phyloP scores from a whole-genome alignment of 2,113 vertebrate species.

The Todiramphus chloris region DNA sequence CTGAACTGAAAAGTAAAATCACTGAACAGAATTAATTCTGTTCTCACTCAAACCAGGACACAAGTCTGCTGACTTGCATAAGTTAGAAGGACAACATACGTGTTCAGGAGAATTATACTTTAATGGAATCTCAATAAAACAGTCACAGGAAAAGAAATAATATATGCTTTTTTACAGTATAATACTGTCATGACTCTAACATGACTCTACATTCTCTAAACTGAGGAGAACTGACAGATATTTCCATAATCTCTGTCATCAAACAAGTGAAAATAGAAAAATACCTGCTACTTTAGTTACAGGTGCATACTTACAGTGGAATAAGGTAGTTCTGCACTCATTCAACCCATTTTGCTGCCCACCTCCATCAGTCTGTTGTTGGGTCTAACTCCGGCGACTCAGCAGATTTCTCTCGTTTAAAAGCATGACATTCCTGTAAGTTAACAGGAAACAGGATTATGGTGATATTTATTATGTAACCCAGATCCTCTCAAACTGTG shows the following conservation, averaged over 20 bases:
- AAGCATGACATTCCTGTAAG: slow-evolving; percentile 24
- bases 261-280: not conserved
- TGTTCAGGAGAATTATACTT: not conserved
- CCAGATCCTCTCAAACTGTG: not conserved
- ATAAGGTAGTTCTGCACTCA: not conserved
- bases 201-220: not conserved
- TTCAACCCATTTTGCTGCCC: slow-evolving; percentile 46
- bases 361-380: not conserved
- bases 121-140: not conserved
- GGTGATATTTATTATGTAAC: not conserved
- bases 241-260: not conserved
- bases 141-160: not conserved
- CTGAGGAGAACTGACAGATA: not conserved
- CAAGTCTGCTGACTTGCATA: not conserved
- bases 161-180: not conserved
- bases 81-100: not conserved
- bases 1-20: no score
- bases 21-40: no score
- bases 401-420: not conserved
- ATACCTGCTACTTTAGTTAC: not conserved
- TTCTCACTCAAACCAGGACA: no score
- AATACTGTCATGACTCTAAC: not conserved
- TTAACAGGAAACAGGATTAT: not conserved
- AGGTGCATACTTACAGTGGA: slow-evolving; percentile 16
- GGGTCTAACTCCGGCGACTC: not conserved